phyloP scores from a whole-genome alignment of 1,140 invertebrate species.

The Meloidogyne chitwoodi region DNA sequence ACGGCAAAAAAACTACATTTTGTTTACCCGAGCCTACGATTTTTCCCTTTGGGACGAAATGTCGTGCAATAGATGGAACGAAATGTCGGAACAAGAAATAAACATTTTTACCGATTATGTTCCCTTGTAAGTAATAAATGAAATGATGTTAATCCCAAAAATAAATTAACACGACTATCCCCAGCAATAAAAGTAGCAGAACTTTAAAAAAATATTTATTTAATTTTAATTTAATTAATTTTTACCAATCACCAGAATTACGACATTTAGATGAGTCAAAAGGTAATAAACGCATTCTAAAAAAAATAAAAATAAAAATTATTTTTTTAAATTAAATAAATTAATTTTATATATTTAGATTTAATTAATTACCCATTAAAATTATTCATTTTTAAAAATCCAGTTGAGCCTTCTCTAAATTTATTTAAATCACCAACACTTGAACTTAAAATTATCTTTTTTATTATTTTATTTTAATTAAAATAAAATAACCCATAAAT shows the following conservation, averaged over 20 bases:
- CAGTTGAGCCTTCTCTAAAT: conserved; percentile 51
- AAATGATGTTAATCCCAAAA: conserved; percentile 54
- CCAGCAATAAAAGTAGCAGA: conserved; percentile 57
- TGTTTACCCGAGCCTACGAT: too few species aligned
- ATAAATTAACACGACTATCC: conserved; percentile 56
- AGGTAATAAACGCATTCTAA: conserved; percentile 45
- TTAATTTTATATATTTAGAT: too few species aligned
- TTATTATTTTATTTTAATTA: too few species aligned
- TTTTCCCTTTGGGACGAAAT: too few species aligned
- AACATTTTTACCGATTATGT: conserved; percentile 49
- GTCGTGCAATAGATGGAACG: too few species aligned
- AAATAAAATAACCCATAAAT: conserved; percentile 53
- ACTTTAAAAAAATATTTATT: conserved; percentile 19
- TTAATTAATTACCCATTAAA: conserved; percentile 46
- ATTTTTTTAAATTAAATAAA: not conserved
- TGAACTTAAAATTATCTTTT: too few species aligned
- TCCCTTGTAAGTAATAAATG: conserved; percentile 57
- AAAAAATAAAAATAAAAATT: not conserved
- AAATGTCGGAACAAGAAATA: conserved; percentile 46
- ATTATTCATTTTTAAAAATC: conserved; percentile 52
- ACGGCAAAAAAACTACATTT: too few species aligned
- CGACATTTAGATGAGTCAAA: conserved; percentile 54
- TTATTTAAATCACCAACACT: conserved; percentile 52
- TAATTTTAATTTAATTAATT: not conserved
- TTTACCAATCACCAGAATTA: conserved; percentile 17